Percentiles rank a stretch among this genome's conserved stretches.
Evolutionary conservation across 2,797 vertebrate species (phyloP).

Genomic region (Intellagama lesueurii): DNA sequence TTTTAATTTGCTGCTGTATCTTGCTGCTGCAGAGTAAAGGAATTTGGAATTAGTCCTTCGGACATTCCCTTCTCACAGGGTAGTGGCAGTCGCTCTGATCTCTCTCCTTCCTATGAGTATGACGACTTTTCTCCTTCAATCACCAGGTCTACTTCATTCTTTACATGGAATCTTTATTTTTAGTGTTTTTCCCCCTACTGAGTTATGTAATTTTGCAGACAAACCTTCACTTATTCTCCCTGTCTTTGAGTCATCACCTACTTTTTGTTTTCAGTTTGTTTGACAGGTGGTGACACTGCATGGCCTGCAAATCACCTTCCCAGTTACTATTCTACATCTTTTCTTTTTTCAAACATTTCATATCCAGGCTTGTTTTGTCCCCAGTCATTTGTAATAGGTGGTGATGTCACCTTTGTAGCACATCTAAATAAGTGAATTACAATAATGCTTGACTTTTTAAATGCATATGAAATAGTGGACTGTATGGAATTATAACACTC

Average conservation of each 20-base stretch:
- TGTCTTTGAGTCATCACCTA: constrained; percentile 65
- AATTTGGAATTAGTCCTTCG: constrained; percentile 97
- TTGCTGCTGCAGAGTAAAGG: constrained; percentile 93
- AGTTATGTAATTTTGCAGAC: constrained; percentile 58
- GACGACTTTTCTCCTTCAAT: constrained; percentile 89
- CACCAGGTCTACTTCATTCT: constrained; percentile 87
- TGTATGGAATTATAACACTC: background rate
- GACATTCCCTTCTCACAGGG: constrained; percentile 97
- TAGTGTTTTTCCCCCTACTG: constrained; percentile 58
- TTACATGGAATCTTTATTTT: constrained; percentile 73
- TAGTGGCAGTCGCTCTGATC: constrained; percentile 90
- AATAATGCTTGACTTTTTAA: background rate
- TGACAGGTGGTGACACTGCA: constrained; percentile 78
- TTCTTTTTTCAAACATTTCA: constrained; percentile 60
- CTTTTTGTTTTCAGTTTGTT: constrained; percentile 75
- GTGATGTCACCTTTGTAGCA: constrained; percentile 76
- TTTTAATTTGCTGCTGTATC: constrained; percentile 82
- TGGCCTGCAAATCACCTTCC: constrained; percentile 74
- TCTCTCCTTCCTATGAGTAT: constrained; percentile 95
- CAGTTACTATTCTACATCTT: constrained; percentile 48
- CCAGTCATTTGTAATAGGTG: constrained; percentile 56
- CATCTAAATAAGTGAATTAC: constrained; percentile 33
- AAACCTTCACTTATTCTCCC: constrained; percentile 69
- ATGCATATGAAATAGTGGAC: constrained; percentile 1
- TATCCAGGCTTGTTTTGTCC: constrained; percentile 66